Conservation (phyloP, 2,113 vertebrate genomes). For the Festucalex cinctus region DNA sequence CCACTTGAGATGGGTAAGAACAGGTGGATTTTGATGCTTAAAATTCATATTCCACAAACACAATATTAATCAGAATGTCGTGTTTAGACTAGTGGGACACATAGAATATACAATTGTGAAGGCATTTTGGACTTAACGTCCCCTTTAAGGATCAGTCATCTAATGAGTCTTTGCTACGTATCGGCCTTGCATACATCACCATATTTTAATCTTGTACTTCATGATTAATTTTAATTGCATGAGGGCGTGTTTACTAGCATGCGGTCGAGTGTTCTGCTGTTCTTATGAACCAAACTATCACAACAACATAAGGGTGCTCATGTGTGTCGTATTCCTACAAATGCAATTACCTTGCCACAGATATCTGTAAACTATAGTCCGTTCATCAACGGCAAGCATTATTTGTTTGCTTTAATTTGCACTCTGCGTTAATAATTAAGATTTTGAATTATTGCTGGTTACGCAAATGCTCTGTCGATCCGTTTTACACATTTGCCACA, state of each 20-base stretch:
- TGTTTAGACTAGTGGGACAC: too few species aligned
- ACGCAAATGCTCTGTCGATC: background rate
- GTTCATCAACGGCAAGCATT: background rate
- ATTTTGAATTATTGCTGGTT: background rate
- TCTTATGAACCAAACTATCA: background rate
- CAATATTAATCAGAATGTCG: too few species aligned
- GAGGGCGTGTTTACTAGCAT: background rate
- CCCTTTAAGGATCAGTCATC: background rate
- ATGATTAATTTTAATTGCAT: background rate
- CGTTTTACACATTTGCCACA: too few species aligned
- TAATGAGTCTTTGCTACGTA: background rate
- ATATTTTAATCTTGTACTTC: slow-evolving; percentile 2
- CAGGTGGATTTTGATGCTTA: too few species aligned
- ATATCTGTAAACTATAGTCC: background rate
- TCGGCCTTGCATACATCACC: background rate
- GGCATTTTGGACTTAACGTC: too few species aligned
- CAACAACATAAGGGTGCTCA: background rate
- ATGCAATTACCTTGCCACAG: background rate
- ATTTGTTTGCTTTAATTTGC: background rate
- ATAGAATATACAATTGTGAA: too few species aligned
- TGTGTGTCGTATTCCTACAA: background rate
- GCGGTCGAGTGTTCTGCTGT: background rate
- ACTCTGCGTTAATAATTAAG: background rate
- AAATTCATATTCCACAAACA: too few species aligned
- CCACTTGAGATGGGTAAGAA: too few species aligned